Evolutionary conservation across 1,140 invertebrate species (phyloP).

Genomic region (Coboldia fuscipes): DNA sequence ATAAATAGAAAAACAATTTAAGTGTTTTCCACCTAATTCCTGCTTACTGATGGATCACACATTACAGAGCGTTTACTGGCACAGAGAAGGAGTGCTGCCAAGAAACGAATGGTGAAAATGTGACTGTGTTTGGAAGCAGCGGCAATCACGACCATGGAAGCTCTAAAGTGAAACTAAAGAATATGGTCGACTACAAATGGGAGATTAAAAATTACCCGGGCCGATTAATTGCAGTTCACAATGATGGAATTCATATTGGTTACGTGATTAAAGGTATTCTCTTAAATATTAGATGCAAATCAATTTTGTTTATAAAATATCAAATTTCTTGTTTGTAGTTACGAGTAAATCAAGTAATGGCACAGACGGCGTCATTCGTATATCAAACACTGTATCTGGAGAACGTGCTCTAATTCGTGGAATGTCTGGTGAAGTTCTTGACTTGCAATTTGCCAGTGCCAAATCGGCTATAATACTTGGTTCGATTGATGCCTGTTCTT

Average conservation of each 20-base stretch:
- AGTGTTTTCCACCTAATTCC: background rate
- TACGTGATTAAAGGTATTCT: slow-evolving; percentile 69
- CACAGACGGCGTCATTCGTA: slow-evolving; percentile 37
- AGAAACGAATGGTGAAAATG: slow-evolving; percentile 40
- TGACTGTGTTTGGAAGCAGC: slow-evolving; percentile 43
- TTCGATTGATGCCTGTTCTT: slow-evolving; percentile 61
- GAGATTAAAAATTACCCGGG: slow-evolving; percentile 68
- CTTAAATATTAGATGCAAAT: background rate
- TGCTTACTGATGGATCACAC: background rate
- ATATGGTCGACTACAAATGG: slow-evolving; percentile 84
- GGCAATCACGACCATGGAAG: slow-evolving; percentile 44
- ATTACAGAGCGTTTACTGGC: slow-evolving; percentile 39
- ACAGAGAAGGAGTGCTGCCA: slow-evolving; percentile 44
- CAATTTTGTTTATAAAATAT: background rate
- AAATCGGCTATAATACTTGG: slow-evolving; percentile 54
- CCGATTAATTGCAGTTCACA: slow-evolving; percentile 72
- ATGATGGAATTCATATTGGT: slow-evolving; percentile 63
- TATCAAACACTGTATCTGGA: slow-evolving; percentile 51
- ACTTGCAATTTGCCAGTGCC: slow-evolving; percentile 73
- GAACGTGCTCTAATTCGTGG: slow-evolving; percentile 67
- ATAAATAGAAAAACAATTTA: too few relatives aligned
- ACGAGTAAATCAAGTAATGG: background rate
- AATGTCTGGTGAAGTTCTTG: slow-evolving; percentile 62
- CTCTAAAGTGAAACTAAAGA: slow-evolving; percentile 76
- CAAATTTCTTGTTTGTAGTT: background rate